phyloP scores from a whole-genome alignment of 1,140 invertebrate genomes.

The Prorops nasuta region DNA sequence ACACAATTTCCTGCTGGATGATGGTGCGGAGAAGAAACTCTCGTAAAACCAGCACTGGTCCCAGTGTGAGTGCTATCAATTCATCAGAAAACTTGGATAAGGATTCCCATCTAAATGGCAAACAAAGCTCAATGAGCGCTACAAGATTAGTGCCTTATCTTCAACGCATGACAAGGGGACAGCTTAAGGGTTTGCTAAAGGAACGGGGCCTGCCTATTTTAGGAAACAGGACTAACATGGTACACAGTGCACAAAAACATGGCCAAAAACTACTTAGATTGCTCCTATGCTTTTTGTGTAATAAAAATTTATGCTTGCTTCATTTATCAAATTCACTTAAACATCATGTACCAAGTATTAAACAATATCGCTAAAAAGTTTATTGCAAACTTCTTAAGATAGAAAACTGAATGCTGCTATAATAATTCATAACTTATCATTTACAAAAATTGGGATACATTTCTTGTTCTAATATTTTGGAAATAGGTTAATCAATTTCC shows the following conservation, averaged over 20 bases:
- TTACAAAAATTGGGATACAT: too few relatives aligned
- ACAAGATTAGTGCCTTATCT: conserved; percentile 18
- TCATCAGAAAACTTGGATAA: conserved; percentile 21
- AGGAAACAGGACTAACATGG: conserved; percentile 34
- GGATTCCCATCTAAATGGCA: conserved; percentile 15
- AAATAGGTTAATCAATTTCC: too few relatives aligned
- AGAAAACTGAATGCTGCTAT: too few relatives aligned
- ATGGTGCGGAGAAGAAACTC: conserved; percentile 33
- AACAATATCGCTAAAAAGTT: too few relatives aligned
- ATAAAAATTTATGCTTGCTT: not conserved
- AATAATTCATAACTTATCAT: too few relatives aligned
- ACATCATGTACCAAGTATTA: too few relatives aligned
- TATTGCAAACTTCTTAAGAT: too few relatives aligned
- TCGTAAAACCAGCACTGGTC: conserved; percentile 26
- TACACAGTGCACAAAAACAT: conserved; percentile 21
- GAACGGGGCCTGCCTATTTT: conserved; percentile 28
- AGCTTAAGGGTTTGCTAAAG: conserved; percentile 34
- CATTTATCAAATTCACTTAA: not conserved
- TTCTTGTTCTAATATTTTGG: too few relatives aligned
- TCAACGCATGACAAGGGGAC: conserved; percentile 28
- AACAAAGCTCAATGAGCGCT: conserved; percentile 16
- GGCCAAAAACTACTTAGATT: conserved; percentile 6
- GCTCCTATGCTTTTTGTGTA: not conserved
- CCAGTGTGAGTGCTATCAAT: conserved; percentile 16
- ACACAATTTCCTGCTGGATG: conserved; percentile 1